phyloP scores from a whole-genome alignment of 2,113 vertebrate genomes.

The Cettia cetti region DNA sequence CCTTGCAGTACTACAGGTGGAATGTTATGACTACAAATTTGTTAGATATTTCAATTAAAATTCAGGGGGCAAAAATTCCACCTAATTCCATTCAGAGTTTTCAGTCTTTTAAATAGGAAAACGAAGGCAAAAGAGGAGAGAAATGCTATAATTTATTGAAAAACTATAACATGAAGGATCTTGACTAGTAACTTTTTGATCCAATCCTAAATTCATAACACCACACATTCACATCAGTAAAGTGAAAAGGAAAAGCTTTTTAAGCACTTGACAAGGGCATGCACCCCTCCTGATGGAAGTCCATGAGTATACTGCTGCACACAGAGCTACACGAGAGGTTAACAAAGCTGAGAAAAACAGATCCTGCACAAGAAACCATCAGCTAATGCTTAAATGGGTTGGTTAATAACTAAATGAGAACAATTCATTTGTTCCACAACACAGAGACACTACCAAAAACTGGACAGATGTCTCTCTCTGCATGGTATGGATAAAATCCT shows the following conservation, averaged over 20 bases:
- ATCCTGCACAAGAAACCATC: background rate
- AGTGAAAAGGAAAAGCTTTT: background rate
- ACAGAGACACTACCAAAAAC: background rate
- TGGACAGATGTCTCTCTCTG: background rate
- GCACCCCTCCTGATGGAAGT: background rate
- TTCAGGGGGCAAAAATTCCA: background rate
- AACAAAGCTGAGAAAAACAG: background rate
- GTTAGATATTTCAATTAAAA: background rate
- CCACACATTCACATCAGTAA: background rate
- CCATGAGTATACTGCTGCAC: background rate
- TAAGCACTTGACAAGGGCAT: background rate
- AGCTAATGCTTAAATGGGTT: background rate
- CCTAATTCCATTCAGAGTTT: background rate
- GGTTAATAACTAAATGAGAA: background rate
- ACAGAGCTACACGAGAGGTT: background rate
- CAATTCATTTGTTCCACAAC: rapidly evolving
- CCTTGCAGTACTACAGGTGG: background rate
- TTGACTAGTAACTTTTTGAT: background rate
- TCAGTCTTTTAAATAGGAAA: background rate
- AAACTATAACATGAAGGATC: background rate
- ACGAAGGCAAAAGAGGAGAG: background rate
- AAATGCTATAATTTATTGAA: background rate
- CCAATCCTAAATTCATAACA: background rate
- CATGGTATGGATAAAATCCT: background rate
- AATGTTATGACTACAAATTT: background rate